phyloP scores from a whole-genome alignment of 2,797 vertebrate genomes.

The Menidia menidia region DNA sequence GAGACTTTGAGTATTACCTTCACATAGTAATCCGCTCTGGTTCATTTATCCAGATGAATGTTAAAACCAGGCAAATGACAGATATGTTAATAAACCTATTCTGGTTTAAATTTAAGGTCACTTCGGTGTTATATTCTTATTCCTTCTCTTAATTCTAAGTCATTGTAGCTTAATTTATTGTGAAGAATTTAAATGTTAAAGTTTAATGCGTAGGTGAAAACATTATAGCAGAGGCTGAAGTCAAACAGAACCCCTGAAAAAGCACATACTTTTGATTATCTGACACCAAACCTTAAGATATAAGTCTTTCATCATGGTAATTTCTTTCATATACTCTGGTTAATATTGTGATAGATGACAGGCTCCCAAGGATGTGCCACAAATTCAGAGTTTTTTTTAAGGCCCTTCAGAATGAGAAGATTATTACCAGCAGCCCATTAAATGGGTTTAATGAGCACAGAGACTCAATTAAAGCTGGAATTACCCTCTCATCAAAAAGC shows the following conservation, averaged over 20 bases:
- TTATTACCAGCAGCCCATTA: slow-evolving; percentile 83
- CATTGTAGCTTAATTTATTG: slow-evolving; percentile 12
- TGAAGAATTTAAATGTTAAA: slow-evolving; percentile 9
- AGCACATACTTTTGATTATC: slow-evolving; percentile 37
- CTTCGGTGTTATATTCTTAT: slow-evolving; percentile 12
- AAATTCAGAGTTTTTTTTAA: slow-evolving; percentile 70
- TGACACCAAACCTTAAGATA: slow-evolving; percentile 49
- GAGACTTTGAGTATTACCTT: slow-evolving; percentile 61
- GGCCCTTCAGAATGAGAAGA: slow-evolving; percentile 75
- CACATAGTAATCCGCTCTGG: slow-evolving; percentile 48
- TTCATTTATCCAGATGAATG: slow-evolving; percentile 47
- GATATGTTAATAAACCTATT: slow-evolving; percentile 21
- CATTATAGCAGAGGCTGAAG: slow-evolving; percentile 9
- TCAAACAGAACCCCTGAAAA: slow-evolving; percentile 34
- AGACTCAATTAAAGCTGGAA: slow-evolving; percentile 84
- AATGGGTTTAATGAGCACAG: slow-evolving; percentile 81
- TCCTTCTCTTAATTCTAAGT: slow-evolving; percentile 19
- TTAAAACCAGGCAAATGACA: slow-evolving; percentile 50
- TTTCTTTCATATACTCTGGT: slow-evolving; percentile 52
- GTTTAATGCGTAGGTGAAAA: slow-evolving; percentile 14
- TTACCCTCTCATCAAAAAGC: slow-evolving; percentile 83
- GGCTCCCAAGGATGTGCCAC: slow-evolving; percentile 63
- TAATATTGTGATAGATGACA: slow-evolving; percentile 52
- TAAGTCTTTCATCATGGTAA: slow-evolving; percentile 47
- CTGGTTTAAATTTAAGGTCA: slow-evolving; percentile 29